Percentiles rank a stretch among this genome's conserved stretches.
Conservation (phyloP, 2,797 vertebrate species). For the Aulostomus chinensis region DNA sequence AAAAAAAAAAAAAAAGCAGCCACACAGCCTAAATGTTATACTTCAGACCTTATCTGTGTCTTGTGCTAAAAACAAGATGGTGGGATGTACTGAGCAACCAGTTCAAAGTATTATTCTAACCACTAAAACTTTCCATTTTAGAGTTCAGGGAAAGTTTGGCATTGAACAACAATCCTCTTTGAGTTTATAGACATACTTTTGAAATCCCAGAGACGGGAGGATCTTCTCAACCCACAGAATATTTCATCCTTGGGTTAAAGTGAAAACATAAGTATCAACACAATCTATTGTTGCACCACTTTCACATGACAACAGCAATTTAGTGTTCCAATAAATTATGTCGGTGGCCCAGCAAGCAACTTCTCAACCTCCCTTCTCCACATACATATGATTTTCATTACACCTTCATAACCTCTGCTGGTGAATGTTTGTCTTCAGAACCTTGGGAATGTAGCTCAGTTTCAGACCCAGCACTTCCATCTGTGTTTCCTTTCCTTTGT, state of each 20-base stretch:
- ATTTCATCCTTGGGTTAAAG: conserved; percentile 20
- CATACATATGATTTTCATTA: conserved; percentile 74
- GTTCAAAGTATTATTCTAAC: too few relatives aligned
- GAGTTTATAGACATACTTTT: too few relatives aligned
- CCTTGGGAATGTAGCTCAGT: conserved; percentile 67
- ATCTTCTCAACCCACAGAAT: conserved; percentile 13
- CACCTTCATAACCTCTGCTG: conserved; percentile 46
- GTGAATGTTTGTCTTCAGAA: conserved; percentile 68
- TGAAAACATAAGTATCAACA: conserved; percentile 43
- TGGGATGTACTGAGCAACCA: too few relatives aligned
- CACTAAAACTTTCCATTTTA: too few relatives aligned
- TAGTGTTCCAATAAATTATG: conserved; percentile 49
- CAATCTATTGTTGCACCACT: conserved; percentile 25
- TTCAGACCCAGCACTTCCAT: conserved; percentile 72
- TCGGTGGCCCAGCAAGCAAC: conserved; percentile 33
- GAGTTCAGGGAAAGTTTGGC: too few relatives aligned
- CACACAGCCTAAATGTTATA: too few relatives aligned
- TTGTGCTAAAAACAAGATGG: too few relatives aligned
- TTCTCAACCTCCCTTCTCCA: conserved; percentile 15
- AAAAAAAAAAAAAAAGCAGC: too few relatives aligned
- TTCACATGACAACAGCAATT: conserved; percentile 40
- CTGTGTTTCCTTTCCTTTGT: conserved; percentile 79
- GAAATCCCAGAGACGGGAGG: conserved; percentile 15
- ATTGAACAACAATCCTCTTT: too few relatives aligned
- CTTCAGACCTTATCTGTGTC: too few relatives aligned